Evolutionary conservation across 2,888 invertebrate genomes (phyloP).

Genomic region (Epiblema foenella): DNA sequence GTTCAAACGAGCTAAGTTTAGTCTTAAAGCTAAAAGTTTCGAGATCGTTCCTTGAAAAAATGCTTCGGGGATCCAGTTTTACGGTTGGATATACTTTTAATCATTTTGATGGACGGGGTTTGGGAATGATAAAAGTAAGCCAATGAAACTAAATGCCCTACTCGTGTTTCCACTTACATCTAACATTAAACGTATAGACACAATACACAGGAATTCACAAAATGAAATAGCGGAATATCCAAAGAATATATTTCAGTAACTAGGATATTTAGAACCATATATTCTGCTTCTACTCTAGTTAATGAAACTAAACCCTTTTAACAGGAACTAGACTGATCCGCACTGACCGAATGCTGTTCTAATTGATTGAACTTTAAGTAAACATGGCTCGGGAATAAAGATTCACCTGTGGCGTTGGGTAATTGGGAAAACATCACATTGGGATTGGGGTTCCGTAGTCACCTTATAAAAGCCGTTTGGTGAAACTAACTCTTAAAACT

Average conservation of each 20-base stretch:
- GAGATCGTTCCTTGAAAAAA: constrained; percentile 33
- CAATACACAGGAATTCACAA: no score
- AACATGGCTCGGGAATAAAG: constrained; percentile 56
- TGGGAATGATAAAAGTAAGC: neutral
- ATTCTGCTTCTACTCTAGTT: neutral
- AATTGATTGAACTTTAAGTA: constrained; percentile 61
- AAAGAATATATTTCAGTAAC: no score
- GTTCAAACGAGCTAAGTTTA: constrained; percentile 40
- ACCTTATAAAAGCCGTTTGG: neutral
- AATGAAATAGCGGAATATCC: no score
- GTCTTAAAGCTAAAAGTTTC: constrained; percentile 33
- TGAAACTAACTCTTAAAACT: no score
- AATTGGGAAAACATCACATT: constrained; percentile 43
- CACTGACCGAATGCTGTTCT: constrained; percentile 50
- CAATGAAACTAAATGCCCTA: no score
- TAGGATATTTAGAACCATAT: neutral
- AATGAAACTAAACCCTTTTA: constrained; percentile 36
- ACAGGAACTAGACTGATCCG: constrained; percentile 25
- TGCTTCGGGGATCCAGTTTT: constrained; percentile 29
- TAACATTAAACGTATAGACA: no score
- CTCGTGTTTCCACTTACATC: no score
- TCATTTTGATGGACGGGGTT: constrained; percentile 2
- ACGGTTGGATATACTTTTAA: constrained; percentile 25
- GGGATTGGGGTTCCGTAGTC: constrained; percentile 20
- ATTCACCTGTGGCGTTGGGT: constrained; percentile 53